phyloP scores from a whole-genome alignment of 2,797 vertebrate species.

The Helicolenus hilgendorfi region DNA sequence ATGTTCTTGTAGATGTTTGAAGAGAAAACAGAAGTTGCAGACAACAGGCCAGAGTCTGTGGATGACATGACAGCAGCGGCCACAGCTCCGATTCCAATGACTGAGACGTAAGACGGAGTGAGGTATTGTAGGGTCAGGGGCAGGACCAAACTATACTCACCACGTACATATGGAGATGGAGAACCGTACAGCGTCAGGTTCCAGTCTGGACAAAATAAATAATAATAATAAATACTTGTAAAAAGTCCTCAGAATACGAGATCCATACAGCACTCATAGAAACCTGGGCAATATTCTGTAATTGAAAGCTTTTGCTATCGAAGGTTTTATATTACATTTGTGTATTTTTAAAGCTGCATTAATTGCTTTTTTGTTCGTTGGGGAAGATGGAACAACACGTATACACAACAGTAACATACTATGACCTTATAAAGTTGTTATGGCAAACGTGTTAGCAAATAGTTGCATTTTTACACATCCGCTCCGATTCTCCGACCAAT shows the following conservation, averaged over 20 bases:
- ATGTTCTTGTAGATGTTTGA: slow-evolving; percentile 79
- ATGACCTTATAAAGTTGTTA: neutral
- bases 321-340: neutral
- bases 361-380: neutral
- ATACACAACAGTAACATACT: neutral
- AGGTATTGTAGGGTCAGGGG: slow-evolving; percentile 64
- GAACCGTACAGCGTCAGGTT: slow-evolving; percentile 68
- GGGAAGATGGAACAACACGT: neutral
- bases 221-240: neutral
- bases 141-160: slow-evolving; percentile 52
- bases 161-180: slow-evolving; percentile 40
- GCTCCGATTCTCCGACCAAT: no score
- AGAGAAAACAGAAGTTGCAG: slow-evolving; percentile 77
- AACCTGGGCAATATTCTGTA: neutral
- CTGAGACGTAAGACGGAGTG: slow-evolving; percentile 62
- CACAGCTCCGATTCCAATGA: slow-evolving; percentile 72
- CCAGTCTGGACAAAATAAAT: slow-evolving; percentile 58
- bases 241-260: neutral
- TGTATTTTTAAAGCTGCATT: neutral
- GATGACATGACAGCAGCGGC: slow-evolving; percentile 81
- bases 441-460: neutral
- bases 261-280: neutral
- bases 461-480: no score
- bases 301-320: neutral
- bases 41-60: slow-evolving; percentile 79